Base-by-base conservation (phyloP, 1,140 invertebrate species). In the Cecropterus lyciades region DNA sequence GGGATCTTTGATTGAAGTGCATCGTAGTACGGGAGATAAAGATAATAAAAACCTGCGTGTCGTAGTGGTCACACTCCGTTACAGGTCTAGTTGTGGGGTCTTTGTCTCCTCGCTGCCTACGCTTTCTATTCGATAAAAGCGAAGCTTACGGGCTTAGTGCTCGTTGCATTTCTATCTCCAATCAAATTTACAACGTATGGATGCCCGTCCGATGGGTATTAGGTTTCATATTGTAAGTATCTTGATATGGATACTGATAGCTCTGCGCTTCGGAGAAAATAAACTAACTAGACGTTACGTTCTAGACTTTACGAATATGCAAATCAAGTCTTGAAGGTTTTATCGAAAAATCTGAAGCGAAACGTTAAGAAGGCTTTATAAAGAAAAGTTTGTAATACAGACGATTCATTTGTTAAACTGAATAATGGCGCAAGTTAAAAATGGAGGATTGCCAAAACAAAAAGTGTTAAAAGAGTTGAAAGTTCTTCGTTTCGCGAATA, bases 1-100 rank as follows among this genome's bases (percentile, higher is more conserved):
- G 76, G 45, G 75, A 72, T 80, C 80, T 85, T 80, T 85, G 84
- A 88, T 91, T 89, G 81, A 80, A 78, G 75, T 83, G 82, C 80
- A 81, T 66, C 67, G 73, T 70, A 65, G 68, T 55, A 59, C 60
- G 60, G 64, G 73, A 80, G 75, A 80, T 80, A 75, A 68, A 75
- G 73, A 70, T 84, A 71, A 71, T 75, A 73, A 77, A 79, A 80
- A 67, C 69, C 67, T 65, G 70, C 65, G 65, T 76, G 40, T 40
- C 51, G 33, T 56, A 27, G 56, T 45, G 24, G 52, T 30, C 16
- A 43, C 46, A 69, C 43, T 20, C 45, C 53, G 43, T 55, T 69
- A 65, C 37, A 48, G 43, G 64, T 49, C 73, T 55, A 65, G 65
- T 51, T 72, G 75, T 72, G 65, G 40, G 75, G 75, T 77, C 79